Evolutionary conservation across 2,797 vertebrate species (phyloP).

Genomic region (Podarcis siculus): DNA sequence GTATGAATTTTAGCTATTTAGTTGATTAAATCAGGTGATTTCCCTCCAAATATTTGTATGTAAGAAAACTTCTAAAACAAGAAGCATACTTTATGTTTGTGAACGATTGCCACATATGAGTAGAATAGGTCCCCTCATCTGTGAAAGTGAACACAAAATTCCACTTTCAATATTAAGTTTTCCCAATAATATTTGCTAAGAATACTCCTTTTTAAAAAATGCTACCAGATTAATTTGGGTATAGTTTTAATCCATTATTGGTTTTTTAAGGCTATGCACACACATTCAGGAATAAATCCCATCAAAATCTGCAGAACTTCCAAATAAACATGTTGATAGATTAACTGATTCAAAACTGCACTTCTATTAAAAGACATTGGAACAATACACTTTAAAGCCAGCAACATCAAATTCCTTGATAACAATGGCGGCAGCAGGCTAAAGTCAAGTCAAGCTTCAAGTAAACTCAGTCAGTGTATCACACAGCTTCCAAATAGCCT

Average conservation of each 20-base stretch:
- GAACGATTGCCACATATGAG: too few species aligned
- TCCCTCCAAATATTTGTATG: neutral
- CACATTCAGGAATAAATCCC: neutral
- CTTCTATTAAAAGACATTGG: neutral
- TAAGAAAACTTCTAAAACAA: neutral
- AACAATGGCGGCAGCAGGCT: neutral
- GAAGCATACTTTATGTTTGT: neutral
- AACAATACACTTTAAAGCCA: neutral
- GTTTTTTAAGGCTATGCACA: neutral
- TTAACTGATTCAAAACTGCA: neutral
- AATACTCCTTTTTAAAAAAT: neutral
- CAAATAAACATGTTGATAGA: neutral
- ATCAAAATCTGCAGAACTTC: neutral
- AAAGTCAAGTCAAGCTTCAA: neutral
- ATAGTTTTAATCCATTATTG: neutral
- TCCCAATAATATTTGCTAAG: neutral
- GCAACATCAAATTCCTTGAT: neutral
- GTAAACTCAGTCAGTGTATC: neutral
- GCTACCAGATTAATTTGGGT: neutral
- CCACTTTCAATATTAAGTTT: neutral
- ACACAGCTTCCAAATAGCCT: neutral
- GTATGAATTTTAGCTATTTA: neutral
- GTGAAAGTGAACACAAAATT: neutral
- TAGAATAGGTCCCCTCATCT: neutral
- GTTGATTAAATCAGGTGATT: neutral